Percentiles rank a stretch among this genome's conserved stretches.
These are phyloP conservation scores for Poliocrania exsul DNA, from an alignment of 2,797 vertebrate species.

Conservation along the genomic window DNA sequence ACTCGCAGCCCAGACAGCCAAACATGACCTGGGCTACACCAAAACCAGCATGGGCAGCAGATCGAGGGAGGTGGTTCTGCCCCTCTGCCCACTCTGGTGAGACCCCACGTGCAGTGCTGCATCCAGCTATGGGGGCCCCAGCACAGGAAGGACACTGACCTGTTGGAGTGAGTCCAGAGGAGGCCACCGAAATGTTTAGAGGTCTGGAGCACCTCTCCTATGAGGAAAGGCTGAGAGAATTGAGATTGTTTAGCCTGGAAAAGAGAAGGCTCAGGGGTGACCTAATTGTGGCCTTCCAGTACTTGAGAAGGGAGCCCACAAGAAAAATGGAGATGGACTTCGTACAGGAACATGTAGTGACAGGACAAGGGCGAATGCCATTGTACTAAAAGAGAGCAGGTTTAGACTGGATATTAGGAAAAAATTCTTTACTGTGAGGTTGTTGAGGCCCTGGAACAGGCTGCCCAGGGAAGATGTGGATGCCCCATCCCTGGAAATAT, in stretches of 20 bases:
- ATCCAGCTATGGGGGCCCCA: neutral
- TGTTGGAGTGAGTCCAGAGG: neutral
- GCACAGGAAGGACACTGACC: too few relatives aligned
- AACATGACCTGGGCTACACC: neutral
- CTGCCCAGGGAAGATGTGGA: neutral
- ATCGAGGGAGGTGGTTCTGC: fast-evolving
- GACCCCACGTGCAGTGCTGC: neutral
- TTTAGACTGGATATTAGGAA: neutral
- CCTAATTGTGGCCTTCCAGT: neutral
- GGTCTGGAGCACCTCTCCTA: neutral
- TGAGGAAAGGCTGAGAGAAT: neutral
- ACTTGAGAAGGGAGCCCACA: neutral
- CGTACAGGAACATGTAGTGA: neutral
- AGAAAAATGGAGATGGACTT: neutral
- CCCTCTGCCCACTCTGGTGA: neutral
- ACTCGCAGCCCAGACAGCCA: neutral
- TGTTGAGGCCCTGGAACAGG: neutral
- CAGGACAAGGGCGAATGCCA: neutral
- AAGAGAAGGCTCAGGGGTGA: neutral
- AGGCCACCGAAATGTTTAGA: neutral
- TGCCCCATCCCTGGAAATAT: neutral
- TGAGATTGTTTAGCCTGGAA: neutral
- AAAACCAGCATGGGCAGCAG: neutral
- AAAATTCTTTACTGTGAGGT: neutral
- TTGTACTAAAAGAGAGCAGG: neutral